phyloP scores from a whole-genome alignment of 2,113 vertebrate species.

The Erpornis zantholeuca region DNA sequence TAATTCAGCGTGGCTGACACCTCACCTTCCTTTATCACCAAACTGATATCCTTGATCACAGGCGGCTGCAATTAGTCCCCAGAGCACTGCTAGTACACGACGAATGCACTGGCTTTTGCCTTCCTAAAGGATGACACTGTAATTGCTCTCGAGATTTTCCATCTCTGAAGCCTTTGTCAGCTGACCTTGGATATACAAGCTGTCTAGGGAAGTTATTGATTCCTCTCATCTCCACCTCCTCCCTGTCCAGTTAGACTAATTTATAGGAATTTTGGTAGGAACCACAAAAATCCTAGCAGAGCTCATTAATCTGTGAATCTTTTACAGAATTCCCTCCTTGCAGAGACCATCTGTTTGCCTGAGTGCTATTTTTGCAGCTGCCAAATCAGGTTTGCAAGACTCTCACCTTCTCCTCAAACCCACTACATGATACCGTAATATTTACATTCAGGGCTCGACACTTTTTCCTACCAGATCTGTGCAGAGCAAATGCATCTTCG shows the following conservation, averaged over 20 bases:
- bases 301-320: not conserved
- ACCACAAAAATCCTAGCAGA: not conserved
- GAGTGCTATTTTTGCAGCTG: conserved; percentile 1
- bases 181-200: conserved; percentile 1
- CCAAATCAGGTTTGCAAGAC: conserved; percentile 28
- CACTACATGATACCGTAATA: not conserved
- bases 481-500: not conserved
- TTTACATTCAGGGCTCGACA: not conserved
- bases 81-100: not conserved
- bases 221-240: not conserved
- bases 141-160: conserved; percentile 7
- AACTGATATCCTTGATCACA: not conserved
- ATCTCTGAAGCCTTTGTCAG: conserved; percentile 6
- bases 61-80: not conserved
- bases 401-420: conserved; percentile 42
- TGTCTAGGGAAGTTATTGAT: conserved; percentile 24
- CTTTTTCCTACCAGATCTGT: not conserved
- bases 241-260: not conserved
- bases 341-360: conserved; percentile 10
- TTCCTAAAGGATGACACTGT: not conserved
- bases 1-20: conserved; percentile 12
- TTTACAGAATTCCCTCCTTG: not conserved
- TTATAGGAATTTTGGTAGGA: conserved; percentile 32
- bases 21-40: not conserved
- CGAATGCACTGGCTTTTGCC: not conserved